Conservation (phyloP, 2,797 vertebrate genomes). For the Okamejei kenojei region DNA sequence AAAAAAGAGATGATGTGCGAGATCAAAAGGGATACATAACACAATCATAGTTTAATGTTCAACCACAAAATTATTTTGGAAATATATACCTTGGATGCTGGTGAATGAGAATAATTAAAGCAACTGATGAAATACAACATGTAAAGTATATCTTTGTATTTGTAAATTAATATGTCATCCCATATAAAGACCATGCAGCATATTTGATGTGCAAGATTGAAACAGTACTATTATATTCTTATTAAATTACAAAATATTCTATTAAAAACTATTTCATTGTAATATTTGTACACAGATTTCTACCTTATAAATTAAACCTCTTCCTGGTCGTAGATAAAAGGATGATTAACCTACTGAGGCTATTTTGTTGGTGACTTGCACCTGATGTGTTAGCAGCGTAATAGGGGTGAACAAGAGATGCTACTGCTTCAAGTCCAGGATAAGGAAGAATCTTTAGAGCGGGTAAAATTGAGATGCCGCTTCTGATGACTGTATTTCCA, state of each 20-base stretch:
- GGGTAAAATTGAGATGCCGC: conserved; percentile 98
- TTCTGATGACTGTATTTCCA: conserved; percentile 97
- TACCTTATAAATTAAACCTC: neutral
- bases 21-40: neutral
- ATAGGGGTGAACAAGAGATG: neutral
- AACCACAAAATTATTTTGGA: neutral
- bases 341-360: neutral
- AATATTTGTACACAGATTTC: conserved; percentile 4
- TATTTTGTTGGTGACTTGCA: neutral
- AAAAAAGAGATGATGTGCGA: neutral
- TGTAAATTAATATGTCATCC: neutral
- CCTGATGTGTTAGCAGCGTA: conserved; percentile 6
- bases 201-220: neutral
- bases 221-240: neutral
- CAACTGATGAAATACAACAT: neutral
- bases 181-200: neutral
- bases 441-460: conserved; percentile 66
- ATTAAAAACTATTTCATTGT: neutral
- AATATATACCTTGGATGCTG: neutral
- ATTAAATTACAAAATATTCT: conserved; percentile 4
- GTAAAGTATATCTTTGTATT: neutral
- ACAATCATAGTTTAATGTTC: neutral
- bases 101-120: neutral
- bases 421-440: neutral
- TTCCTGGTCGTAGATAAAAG: neutral